Conservation (phyloP, 2,113 vertebrate species). For the Halcyon senegalensis region DNA sequence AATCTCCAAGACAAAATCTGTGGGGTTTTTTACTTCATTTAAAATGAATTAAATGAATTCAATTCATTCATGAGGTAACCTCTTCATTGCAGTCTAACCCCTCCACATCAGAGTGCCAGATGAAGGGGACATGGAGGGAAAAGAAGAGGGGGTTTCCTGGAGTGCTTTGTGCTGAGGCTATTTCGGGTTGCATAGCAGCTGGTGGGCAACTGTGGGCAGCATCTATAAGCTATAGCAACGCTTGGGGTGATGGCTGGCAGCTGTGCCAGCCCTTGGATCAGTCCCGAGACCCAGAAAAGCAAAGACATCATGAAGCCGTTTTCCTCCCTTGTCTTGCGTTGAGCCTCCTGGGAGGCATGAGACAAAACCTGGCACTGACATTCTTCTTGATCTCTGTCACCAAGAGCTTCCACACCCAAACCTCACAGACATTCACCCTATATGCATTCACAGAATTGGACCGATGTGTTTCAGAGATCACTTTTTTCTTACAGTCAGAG, state of each 20-base stretch:
- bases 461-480: not conserved
- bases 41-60: not conserved
- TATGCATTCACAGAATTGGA: not conserved
- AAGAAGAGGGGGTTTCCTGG: conserved; percentile 35
- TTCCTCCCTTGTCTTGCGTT: not conserved
- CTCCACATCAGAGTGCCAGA: not conserved
- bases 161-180: conserved; percentile 42
- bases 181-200: conserved; percentile 64
- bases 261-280: conserved; percentile 31
- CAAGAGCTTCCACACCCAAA: not conserved
- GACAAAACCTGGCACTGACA: not conserved
- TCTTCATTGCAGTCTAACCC: conserved; percentile 13
- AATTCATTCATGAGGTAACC: conserved; percentile 9
- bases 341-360: conserved; percentile 4
- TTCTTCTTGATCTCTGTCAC: not conserved
- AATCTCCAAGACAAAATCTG: not conserved
- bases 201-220: conserved; percentile 40
- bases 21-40: not conserved
- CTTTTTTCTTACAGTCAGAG: not conserved
- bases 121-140: not conserved
- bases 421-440: not conserved
- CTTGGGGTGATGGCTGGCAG: not conserved
- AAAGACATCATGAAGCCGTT: not conserved
- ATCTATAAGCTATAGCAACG: conserved; percentile 41
- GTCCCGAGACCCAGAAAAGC: not conserved